Conservation (phyloP, 64 coral and sea anemone species). For the Montipora efflorescens region DNA sequence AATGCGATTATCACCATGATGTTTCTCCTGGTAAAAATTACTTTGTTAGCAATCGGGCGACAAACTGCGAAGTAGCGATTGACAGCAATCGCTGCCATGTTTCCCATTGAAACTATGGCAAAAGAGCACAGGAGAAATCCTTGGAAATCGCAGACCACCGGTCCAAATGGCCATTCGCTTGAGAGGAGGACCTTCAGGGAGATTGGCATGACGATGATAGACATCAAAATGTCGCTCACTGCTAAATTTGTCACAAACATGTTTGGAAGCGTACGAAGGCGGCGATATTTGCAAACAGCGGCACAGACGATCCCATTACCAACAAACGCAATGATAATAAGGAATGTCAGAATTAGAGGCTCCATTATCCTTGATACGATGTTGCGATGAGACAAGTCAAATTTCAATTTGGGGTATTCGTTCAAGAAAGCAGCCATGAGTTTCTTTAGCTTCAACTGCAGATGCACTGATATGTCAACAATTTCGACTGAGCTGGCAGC, state of each 20-base stretch:
- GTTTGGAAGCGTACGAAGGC: conserved; percentile 54
- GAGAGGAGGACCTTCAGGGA: conserved; percentile 41
- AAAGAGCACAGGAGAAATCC: conserved; percentile 63
- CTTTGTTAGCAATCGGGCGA: conserved; percentile 22
- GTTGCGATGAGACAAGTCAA: conserved; percentile 3
- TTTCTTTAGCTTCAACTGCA: too few species aligned
- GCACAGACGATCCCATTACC: conserved; percentile 43
- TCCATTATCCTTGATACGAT: background rate
- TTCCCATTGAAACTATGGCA: conserved; percentile 62
- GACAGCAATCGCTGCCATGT: conserved; percentile 51
- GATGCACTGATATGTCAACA: too few species aligned
- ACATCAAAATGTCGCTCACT: conserved; percentile 62
- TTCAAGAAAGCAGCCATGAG: conserved; percentile 27
- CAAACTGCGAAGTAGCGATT: conserved; percentile 71
- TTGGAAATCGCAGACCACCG: conserved; percentile 42
- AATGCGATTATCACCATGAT: conserved; percentile 39
- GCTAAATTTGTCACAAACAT: conserved; percentile 68
- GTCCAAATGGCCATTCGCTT: conserved; percentile 54
- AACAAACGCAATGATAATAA: conserved; percentile 53
- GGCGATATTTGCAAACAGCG: background rate
- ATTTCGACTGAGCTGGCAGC: too few species aligned
- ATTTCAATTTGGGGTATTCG: conserved; percentile 51
- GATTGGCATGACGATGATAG: conserved; percentile 50
- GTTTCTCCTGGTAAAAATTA: conserved; percentile 31
- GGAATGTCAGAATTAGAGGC: background rate